Percentiles rank a stretch among this genome's conserved stretches.
Conservation (phyloP, 2,113 vertebrate genomes). For the Copsychus sechellarum region DNA sequence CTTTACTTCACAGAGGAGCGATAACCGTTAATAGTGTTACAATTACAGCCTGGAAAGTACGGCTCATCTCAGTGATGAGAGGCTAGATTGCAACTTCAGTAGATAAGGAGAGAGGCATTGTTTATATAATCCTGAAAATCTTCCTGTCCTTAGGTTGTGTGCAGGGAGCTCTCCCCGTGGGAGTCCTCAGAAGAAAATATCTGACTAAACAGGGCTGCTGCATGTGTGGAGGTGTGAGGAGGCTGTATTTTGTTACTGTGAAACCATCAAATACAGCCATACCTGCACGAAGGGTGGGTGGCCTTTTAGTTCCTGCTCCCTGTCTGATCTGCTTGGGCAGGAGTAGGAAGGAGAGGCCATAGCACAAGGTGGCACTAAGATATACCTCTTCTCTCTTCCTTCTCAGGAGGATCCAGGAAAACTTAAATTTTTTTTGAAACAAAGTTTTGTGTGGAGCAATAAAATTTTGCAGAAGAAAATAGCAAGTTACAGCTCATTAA, state of each 20-base stretch:
- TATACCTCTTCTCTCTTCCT: not conserved
- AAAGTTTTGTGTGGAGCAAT: not conserved
- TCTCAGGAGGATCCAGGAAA: not conserved
- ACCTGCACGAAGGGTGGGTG: accelerated
- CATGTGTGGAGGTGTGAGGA: not conserved
- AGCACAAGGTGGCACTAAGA: not conserved
- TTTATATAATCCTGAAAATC: not conserved
- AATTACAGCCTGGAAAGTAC: slow-evolving; percentile 1
- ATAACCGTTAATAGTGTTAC: slow-evolving; percentile 9
- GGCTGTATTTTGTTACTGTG: not conserved
- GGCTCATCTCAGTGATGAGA: not conserved
- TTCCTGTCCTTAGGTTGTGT: not conserved
- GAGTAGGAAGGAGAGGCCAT: not conserved
- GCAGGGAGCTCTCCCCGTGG: accelerated
- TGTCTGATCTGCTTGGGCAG: not conserved
- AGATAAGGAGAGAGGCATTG: not conserved
- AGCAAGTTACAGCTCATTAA: not conserved
- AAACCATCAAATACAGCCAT: not conserved
- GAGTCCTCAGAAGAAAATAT: not conserved
- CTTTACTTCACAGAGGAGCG: slow-evolving; percentile 10
- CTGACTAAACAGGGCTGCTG: not conserved
- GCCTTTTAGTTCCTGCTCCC: not conserved
- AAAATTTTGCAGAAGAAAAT: not conserved
- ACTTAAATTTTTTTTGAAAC: not conserved
- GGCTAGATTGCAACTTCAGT: not conserved